Conservation (phyloP, 2,797 vertebrate genomes). For the Poeciliopsis infans region DNA sequence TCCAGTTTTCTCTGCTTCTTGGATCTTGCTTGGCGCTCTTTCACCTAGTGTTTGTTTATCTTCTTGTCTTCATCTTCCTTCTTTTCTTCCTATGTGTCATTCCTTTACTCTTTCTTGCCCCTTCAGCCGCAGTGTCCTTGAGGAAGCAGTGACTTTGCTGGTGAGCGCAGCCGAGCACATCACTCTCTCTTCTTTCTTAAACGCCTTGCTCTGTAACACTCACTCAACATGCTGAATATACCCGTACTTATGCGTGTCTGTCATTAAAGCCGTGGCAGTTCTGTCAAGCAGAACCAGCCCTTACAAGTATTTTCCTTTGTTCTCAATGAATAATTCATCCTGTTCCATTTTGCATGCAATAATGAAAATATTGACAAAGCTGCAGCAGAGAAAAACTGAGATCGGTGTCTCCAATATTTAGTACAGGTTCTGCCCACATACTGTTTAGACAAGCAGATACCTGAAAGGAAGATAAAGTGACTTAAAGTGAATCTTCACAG, state of each 20-base stretch:
- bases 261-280: constrained; percentile 32
- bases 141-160: constrained; percentile 80
- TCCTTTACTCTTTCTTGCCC: constrained; percentile 54
- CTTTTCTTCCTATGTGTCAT: constrained; percentile 42
- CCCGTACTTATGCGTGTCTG: constrained; percentile 2
- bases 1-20: constrained; percentile 14
- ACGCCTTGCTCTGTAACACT: constrained; percentile 13
- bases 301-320: constrained; percentile 54
- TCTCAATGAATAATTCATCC: constrained; percentile 70
- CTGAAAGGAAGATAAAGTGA: not conserved
- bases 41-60: constrained; percentile 16
- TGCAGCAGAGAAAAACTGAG: constrained; percentile 38
- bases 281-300: constrained; percentile 49
- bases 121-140: constrained; percentile 85
- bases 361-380: constrained; percentile 69
- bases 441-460: constrained; percentile 20
- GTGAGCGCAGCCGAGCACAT: constrained; percentile 64
- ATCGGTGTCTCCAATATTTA: constrained; percentile 29
- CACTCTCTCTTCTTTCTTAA: constrained; percentile 37
- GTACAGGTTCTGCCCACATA: constrained; percentile 33
- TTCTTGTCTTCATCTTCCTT: not conserved
- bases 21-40: not conserved
- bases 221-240: constrained; percentile 18
- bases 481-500: not conserved
- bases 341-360: constrained; percentile 47